A percentile compares a stretch with the other conserved stretches of the same genome.
Evolutionary conservation across 2,888 invertebrate species (phyloP).

Genomic region (Epistrophella euchroma): DNA sequence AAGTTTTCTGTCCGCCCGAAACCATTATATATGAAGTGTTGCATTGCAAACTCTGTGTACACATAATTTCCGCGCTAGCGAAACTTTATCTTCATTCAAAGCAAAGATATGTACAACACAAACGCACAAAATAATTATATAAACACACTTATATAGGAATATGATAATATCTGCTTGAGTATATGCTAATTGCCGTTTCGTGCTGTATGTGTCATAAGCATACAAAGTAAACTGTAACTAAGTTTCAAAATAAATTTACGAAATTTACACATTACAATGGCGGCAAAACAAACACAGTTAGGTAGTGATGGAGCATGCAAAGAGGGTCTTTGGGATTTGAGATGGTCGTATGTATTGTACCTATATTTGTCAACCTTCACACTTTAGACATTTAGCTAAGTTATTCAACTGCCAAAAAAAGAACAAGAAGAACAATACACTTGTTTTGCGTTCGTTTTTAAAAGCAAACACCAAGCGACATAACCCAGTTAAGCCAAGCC

Average conservation of each 20-base stretch:
- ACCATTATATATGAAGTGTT: conserved; percentile 14
- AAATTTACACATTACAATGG: conserved; percentile 65
- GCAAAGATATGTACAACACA: conserved; percentile 41
- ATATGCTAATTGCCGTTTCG: conserved; percentile 69
- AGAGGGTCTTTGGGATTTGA: not conserved
- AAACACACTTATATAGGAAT: not conserved
- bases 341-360: not conserved
- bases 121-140: not conserved
- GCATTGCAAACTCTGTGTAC: conserved; percentile 41
- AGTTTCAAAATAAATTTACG: conserved; percentile 66
- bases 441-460: conserved; percentile 13
- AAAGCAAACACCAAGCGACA: conserved; percentile 28
- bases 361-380: not conserved
- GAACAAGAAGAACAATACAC: conserved; percentile 8
- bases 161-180: conserved; percentile 40
- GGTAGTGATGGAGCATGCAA: not conserved
- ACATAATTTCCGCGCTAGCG: conserved; percentile 59
- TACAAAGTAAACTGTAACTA: conserved; percentile 52
- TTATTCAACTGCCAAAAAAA: conserved; percentile 35
- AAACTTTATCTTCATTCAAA: conserved; percentile 54
- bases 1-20: conserved; percentile 51
- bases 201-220: conserved; percentile 63
- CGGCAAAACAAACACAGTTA: conserved; percentile 41
- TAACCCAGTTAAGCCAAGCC: not conserved
- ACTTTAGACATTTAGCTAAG: conserved; percentile 11